Evolutionary conservation across 2,888 invertebrate genomes (phyloP), one percentile per base, ranked within the genome.

Genomic region (Belgica antarctica): DNA sequence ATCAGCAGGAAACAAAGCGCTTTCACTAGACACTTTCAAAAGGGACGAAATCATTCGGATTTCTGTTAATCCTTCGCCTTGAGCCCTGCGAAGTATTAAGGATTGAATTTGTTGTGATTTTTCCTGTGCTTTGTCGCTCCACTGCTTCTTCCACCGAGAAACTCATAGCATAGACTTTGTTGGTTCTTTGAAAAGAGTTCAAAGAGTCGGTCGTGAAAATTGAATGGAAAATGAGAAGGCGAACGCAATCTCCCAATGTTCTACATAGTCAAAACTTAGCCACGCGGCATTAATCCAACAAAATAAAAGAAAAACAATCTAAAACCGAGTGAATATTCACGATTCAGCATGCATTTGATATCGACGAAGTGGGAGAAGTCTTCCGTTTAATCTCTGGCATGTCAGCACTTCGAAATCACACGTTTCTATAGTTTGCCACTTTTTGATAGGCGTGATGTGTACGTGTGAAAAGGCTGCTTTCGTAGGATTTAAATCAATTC

Each of bases 101-200:
- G 66, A 66, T 66, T 66, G 52, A 66, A 66, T 68, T 68, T 68
- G 68, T 68, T 68, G 25, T 68, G 68, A 68, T 68, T 68, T 68
- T 57, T 52, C n/a, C 46, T 36, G 31, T 52, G 17, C 19, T 12
- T 17, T 52, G 5, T 59, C 59, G 7, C 59, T 12, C 12, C n/a
- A 19, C n/a, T 27, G 59, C 19, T 59, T 52, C 2, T 22, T 41
- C 10, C 3, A 10, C n/a, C 10, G 41, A 41, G 41, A 15, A 41
- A 41, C 8, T n/a, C n/a, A n/a, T n/a, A n/a, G n/a, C n/a, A n/a
- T n/a, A n/a, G n/a, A n/a, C n/a, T n/a, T n/a, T n/a, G n/a, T n/a
- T n/a, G n/a, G n/a, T n/a, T n/a, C n/a, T n/a, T n/a, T 46, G 46
- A 3, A 46, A 46, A 46, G 5, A 12, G 12, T 46, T n/a, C n/a